These are phyloP conservation scores for Piliocolobus tephrosceles DNA, from an alignment of 2,113 vertebrate species.

Conservation along the genomic window DNA sequence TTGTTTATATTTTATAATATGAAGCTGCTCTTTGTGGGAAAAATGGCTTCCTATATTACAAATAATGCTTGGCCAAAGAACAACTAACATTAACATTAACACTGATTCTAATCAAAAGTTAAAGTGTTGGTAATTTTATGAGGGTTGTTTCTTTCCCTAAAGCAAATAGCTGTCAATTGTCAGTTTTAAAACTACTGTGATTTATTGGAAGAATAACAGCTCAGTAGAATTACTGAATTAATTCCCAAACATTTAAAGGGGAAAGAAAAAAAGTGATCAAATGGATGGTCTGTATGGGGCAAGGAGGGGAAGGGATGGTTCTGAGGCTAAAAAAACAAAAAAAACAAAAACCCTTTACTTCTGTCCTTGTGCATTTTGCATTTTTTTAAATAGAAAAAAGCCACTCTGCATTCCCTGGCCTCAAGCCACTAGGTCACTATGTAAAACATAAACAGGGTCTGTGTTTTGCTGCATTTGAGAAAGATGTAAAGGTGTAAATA, in stretches of 20 bases:
- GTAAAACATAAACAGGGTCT: conserved; percentile 59
- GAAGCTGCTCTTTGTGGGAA: conserved; percentile 36
- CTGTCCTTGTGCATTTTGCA: not conserved
- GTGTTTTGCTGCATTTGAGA: conserved; percentile 57
- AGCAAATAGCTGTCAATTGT: conserved; percentile 57
- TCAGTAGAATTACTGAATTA: conserved; percentile 57
- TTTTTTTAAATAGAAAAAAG: not conserved
- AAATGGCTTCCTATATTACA: conserved; percentile 17
- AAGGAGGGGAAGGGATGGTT: not conserved
- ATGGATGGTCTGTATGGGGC: not conserved
- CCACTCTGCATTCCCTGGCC: conserved; percentile 56
- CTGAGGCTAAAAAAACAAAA: conserved; percentile 4
- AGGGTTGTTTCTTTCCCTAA: conserved; percentile 47
- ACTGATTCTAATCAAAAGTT: conserved; percentile 40
- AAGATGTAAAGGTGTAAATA: conserved; percentile 79
- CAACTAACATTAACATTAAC: not conserved
- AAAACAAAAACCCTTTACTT: conserved; percentile 49
- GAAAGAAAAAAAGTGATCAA: conserved; percentile 24
- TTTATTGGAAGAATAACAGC: conserved; percentile 75
- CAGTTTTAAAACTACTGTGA: conserved; percentile 61
- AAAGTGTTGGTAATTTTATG: conserved; percentile 33
- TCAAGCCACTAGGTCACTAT: conserved; percentile 61
- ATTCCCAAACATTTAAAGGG: not conserved
- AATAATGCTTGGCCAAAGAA: conserved; percentile 70
- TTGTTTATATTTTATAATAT: conserved; percentile 60